phyloP scores from a whole-genome alignment of 2,113 vertebrate species.

The Thunnus thynnus region DNA sequence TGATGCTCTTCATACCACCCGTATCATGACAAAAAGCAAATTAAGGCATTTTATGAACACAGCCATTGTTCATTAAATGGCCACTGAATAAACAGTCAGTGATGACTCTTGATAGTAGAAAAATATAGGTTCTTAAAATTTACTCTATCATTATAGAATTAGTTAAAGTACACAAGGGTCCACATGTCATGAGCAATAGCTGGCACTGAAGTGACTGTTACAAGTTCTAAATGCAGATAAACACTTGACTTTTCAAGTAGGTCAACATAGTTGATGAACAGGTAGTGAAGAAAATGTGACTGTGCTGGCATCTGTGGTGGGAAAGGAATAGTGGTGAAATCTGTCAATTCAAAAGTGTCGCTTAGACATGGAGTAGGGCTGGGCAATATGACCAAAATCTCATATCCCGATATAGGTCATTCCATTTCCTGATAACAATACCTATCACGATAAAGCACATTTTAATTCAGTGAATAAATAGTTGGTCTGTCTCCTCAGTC shows the following conservation, averaged over 20 bases:
- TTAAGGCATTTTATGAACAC: not conserved
- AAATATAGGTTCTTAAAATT: not conserved
- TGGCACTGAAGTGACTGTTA: conserved; percentile 10
- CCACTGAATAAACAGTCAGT: not conserved
- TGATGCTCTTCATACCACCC: not conserved
- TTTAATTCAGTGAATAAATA: too few relatives aligned
- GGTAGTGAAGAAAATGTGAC: not conserved
- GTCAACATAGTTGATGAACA: not conserved
- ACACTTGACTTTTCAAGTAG: conserved; percentile 5
- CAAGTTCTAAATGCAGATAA: conserved; percentile 9
- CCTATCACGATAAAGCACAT: too few relatives aligned
- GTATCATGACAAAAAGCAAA: not conserved
- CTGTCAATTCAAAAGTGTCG: conserved; percentile 13
- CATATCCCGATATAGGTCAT: too few relatives aligned
- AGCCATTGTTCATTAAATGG: not conserved
- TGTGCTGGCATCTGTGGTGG: conserved; percentile 16
- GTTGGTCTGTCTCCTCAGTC: too few relatives aligned
- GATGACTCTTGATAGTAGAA: not conserved
- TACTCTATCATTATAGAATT: not conserved
- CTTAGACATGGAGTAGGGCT: not conserved
- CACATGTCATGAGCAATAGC: not conserved
- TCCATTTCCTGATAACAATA: too few relatives aligned
- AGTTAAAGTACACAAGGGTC: not conserved
- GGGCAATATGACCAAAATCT: too few relatives aligned
- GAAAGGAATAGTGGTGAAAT: conserved; percentile 8